Percentiles rank a stretch among this genome's conserved stretches.
phyloP scores from a whole-genome alignment of 2,888 invertebrate species.

The Sinodicranocentrus sp. region DNA sequence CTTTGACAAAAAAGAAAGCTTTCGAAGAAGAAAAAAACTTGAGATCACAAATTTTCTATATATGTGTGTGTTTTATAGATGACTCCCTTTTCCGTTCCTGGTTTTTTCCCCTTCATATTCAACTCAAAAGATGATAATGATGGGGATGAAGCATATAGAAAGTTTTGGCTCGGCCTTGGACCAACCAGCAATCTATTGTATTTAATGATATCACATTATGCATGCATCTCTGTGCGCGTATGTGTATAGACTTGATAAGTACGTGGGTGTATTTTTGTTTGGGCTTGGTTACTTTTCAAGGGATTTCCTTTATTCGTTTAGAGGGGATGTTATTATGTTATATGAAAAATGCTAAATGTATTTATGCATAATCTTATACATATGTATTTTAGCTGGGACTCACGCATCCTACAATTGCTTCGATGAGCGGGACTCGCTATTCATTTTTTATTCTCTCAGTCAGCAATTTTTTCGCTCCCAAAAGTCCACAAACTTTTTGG shows the following conservation, averaged over 20 bases:
- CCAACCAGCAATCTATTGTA: constrained; percentile 60
- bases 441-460: too few species aligned
- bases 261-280: constrained; percentile 45
- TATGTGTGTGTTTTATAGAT: constrained; percentile 48
- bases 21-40: constrained; percentile 38
- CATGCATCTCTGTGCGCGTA: constrained; percentile 55
- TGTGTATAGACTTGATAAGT: constrained; percentile 57
- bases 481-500: too few species aligned
- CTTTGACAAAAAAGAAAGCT: constrained; percentile 16
- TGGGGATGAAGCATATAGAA: constrained; percentile 25
- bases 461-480: too few species aligned
- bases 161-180: constrained; percentile 60
- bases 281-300: constrained; percentile 51
- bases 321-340: too few species aligned
- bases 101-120: constrained; percentile 2
- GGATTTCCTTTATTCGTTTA: neutral
- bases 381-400: too few species aligned
- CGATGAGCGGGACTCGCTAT: too few species aligned
- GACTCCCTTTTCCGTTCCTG: constrained; percentile 7
- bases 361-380: too few species aligned
- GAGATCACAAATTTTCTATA: constrained; percentile 52
- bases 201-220: constrained; percentile 65
- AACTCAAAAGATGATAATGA: neutral
- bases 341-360: too few species aligned
- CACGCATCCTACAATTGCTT: too few species aligned